Percentiles rank a stretch among this genome's conserved stretches.
Conservation (phyloP, 2,797 vertebrate species). For the Sebastes matsubarae region DNA sequence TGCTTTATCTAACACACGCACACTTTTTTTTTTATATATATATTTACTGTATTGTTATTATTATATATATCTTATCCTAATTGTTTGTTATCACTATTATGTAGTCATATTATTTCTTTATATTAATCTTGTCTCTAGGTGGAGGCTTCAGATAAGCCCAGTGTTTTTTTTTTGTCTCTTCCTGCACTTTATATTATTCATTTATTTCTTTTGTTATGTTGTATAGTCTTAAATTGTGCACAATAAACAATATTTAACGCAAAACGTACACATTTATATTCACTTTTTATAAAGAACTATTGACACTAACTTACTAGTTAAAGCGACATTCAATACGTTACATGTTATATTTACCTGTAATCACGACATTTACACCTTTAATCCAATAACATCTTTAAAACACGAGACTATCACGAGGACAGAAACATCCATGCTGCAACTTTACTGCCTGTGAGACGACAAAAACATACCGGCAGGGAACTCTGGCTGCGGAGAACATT, state of each 20-base stretch:
- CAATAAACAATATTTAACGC: background rate
- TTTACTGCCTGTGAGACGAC: slow-evolving; percentile 15
- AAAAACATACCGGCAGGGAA: slow-evolving; percentile 65
- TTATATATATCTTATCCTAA: too few species aligned
- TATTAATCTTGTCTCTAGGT: too few species aligned
- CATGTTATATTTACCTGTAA: background rate
- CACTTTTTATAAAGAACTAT: background rate
- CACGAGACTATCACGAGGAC: rapidly evolving
- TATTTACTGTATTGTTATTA: too few species aligned
- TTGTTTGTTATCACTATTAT: too few species aligned
- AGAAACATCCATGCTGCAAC: background rate
- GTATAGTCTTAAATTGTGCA: too few species aligned
- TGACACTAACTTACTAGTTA: background rate
- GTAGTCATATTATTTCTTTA: too few species aligned
- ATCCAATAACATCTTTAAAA: rapidly evolving
- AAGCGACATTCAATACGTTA: rapidly evolving
- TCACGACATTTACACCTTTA: background rate
- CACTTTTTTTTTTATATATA: too few species aligned
- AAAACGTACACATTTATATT: background rate
- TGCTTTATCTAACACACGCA: too few species aligned
- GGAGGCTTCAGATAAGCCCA: too few species aligned
- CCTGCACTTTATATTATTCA: too few species aligned
- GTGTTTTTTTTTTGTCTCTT: too few species aligned
- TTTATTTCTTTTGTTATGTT: too few species aligned
- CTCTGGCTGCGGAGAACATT: background rate